Conservation (phyloP, 2,888 invertebrate genomes). For the Syrphus vitripennis region DNA sequence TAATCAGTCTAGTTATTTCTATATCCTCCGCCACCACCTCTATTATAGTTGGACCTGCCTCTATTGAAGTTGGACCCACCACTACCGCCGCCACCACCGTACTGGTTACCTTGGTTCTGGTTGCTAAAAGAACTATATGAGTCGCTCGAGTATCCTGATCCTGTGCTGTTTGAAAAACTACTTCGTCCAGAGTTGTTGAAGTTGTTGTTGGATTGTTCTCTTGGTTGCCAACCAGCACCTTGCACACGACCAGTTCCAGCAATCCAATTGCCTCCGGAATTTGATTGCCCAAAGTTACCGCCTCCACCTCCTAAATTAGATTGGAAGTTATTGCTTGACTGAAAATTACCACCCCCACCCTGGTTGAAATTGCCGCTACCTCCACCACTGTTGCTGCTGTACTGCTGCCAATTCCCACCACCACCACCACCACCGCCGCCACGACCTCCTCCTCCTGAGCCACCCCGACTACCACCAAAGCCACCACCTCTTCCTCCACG, state of each 20-base stretch:
- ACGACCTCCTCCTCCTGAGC: constrained; percentile 77
- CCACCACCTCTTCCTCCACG: constrained; percentile 77
- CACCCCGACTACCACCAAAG: constrained; percentile 74
- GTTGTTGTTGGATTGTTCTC: constrained; percentile 61
- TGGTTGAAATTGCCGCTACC: constrained; percentile 55
- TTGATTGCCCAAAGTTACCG: constrained; percentile 2
- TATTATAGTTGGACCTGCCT: constrained; percentile 76
- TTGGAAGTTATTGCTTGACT: constrained; percentile 11
- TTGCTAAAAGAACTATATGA: constrained; percentile 70
- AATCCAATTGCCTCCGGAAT: constrained; percentile 73
- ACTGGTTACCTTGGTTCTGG: constrained; percentile 28
- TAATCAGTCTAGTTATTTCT: constrained; percentile 48
- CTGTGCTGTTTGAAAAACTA: constrained; percentile 33
- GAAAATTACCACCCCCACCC: constrained; percentile 25
- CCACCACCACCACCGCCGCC: constrained; percentile 75
- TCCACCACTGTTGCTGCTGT: constrained; percentile 7
- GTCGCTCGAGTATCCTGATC: constrained; percentile 48
- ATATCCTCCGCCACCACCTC: constrained; percentile 74
- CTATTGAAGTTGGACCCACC: constrained; percentile 63
- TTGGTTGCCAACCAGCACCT: constrained; percentile 78
- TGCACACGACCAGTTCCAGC: constrained; percentile 80
- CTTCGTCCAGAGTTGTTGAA: constrained; percentile 68
- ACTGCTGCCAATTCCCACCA: constrained; percentile 41
- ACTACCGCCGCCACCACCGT: constrained; percentile 64
- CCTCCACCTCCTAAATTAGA: neutral